Evolutionary conservation across 2,113 vertebrate species (phyloP).

Genomic region (Carollia perspicillata): DNA sequence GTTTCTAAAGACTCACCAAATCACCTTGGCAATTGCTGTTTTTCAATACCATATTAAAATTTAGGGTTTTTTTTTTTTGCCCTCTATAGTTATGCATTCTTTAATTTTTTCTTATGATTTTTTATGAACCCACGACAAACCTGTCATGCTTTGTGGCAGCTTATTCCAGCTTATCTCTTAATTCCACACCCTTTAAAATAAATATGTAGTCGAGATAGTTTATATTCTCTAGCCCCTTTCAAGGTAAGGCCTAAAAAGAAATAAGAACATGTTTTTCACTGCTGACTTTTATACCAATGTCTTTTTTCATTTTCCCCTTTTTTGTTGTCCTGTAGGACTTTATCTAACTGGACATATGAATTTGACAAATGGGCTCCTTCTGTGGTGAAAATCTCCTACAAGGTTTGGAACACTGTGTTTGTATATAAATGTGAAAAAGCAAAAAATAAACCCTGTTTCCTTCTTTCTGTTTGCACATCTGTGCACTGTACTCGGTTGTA

Average conservation of each 20-base stretch:
- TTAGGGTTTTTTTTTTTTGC: not conserved
- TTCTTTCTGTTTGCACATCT: conserved; percentile 56
- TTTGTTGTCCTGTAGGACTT: conserved; percentile 84
- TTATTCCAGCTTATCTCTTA: conserved; percentile 42
- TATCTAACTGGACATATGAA: conserved; percentile 98
- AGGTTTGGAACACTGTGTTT: conserved; percentile 86
- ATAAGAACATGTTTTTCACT: conserved; percentile 7
- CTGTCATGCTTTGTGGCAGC: not conserved
- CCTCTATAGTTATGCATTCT: not conserved
- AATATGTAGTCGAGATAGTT: not conserved
- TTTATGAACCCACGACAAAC: not conserved
- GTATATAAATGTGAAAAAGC: conserved; percentile 50
- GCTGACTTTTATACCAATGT: not conserved
- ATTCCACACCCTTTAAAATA: conserved; percentile 42
- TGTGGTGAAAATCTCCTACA: conserved; percentile 98
- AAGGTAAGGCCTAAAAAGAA: conserved; percentile 29
- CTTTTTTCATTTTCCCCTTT: not conserved
- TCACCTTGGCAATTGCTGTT: not conserved
- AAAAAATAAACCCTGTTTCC: conserved; percentile 43
- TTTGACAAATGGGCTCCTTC: conserved; percentile 99
- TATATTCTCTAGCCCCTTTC: not conserved
- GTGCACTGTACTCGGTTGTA: conserved; percentile 55
- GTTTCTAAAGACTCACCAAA: not conserved
- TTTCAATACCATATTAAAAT: not conserved
- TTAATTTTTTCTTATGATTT: not conserved